Evolutionary conservation across 2,797 vertebrate genomes (phyloP).

Genomic region (Gallinago stenura): DNA sequence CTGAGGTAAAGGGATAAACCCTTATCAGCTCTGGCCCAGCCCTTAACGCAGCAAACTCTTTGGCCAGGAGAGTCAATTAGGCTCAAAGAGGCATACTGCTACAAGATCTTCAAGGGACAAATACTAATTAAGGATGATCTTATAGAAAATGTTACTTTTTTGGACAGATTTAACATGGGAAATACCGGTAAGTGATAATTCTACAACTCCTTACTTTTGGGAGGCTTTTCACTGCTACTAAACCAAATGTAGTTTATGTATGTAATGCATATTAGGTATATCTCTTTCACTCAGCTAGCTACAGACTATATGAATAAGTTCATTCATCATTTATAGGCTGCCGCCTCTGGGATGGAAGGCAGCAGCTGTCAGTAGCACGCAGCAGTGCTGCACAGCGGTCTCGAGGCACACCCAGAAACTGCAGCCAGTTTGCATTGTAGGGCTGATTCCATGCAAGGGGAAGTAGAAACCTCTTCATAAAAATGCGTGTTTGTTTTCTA

Average conservation of each 20-base stretch:
- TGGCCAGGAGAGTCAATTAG: neutral
- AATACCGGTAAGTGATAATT: neutral
- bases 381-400: neutral
- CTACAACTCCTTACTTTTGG: neutral
- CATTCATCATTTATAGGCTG: constrained; percentile 42
- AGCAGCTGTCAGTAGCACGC: neutral
- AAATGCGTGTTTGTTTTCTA: neutral
- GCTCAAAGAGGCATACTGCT: neutral
- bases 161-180: neutral
- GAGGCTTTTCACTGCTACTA: neutral
- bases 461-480: neutral
- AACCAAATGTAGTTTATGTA: neutral
- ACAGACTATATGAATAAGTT: constrained; percentile 11
- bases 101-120: constrained; percentile 1
- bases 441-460: neutral
- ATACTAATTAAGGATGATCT: constrained; percentile 19
- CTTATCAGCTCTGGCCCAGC: constrained; percentile 47
- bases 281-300: neutral
- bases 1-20: neutral
- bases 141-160: neutral
- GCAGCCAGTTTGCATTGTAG: neutral
- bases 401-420: neutral
- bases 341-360: constrained; percentile 4
- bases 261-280: neutral
- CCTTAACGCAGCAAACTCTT: neutral